Evolutionary conservation across 23 tunicate genomes (phyloP), one percentile per base, ranked within the genome.

Genomic region (Ascidia mentula): DNA sequence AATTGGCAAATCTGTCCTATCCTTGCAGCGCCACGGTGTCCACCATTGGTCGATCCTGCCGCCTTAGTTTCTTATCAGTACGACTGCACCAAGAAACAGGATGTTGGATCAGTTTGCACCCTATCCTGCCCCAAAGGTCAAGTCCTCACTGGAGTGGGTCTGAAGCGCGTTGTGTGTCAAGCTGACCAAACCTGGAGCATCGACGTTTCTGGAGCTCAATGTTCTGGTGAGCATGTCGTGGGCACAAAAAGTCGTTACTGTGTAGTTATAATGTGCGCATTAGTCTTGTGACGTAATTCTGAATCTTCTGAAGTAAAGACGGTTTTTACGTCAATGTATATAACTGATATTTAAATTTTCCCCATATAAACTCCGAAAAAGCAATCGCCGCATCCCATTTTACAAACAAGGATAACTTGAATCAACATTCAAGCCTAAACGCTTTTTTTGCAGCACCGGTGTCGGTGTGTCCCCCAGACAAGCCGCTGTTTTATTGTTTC

Each of bases 41-140:
- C 75, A 33, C 75, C 75, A 35, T 71, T 71, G 38, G 75, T 71
- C 30, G 75, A 71, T 34, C 38, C 37, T 71, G 75, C 38, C 32
- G 38, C 75, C n/a, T 22, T 35, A 6, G 34, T 71, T 35, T 3
- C 75, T 33, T 71, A 20, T 36, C 7, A 5, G 18, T 71, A 71
- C 34, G 75, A 71, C 37, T 71, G 75, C 8, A 71, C 38, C 2
- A n/a, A 20, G 8, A 71, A 71, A 36, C 38, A 33, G 8, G 75
- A 71, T 18, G 75, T 71, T 31, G 75, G 75, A 3, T 71, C 75
- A 33, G 38, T 35, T 34, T 71, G 75, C 75, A 71, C 37, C 18
- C 37, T 71, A 18, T 33, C 75, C 75, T 71, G 75, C 30, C 75
- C 75, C 6, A 34, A 34, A 22, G 75, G 75, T 71, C 75, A 71